Percentiles rank a stretch among this genome's conserved stretches.
These are phyloP conservation scores for Hemicrepidius hirtus DNA, from an alignment of 2,888 invertebrate genomes.

Conservation along the genomic window DNA sequence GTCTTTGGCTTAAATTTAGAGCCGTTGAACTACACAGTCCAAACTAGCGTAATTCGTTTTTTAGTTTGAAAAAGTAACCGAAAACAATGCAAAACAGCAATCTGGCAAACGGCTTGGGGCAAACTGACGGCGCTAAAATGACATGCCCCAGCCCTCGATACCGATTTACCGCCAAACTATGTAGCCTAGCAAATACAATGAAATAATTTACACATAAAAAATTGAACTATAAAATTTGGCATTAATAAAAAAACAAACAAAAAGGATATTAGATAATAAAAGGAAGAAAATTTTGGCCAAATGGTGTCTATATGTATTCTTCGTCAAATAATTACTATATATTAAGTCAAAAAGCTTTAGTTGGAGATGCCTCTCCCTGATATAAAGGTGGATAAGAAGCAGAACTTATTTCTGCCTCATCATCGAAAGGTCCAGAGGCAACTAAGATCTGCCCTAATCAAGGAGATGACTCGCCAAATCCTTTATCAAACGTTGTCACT, in stretches of 20 bases:
- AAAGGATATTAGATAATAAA: background rate
- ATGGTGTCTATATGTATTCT: constrained; percentile 2
- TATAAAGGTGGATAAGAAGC: constrained; percentile 49
- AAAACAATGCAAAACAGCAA: no score
- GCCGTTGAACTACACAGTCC: no score
- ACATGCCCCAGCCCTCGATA: no score
- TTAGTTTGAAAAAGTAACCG: no score
- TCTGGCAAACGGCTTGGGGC: no score
- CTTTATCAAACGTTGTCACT: constrained; percentile 70
- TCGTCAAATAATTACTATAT: constrained; percentile 42
- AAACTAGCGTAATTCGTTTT: no score
- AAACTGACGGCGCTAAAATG: no score
- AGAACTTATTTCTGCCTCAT: constrained; percentile 66
- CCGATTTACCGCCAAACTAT: no score
- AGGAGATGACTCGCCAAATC: constrained; percentile 69
- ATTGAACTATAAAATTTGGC: no score
- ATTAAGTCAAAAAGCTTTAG: constrained; percentile 43
- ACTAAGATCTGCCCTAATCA: constrained; percentile 71
- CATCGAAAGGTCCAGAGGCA: constrained; percentile 70
- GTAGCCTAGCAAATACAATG: no score
- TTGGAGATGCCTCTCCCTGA: constrained; percentile 39
- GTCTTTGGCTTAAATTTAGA: no score
- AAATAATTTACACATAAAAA: no score
- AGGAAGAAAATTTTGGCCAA: constrained; percentile 18
- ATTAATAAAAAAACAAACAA: background rate